Percentiles rank a stretch among this genome's conserved stretches.
Conservation (phyloP, 2,113 vertebrate species). For the Mus pahari region DNA sequence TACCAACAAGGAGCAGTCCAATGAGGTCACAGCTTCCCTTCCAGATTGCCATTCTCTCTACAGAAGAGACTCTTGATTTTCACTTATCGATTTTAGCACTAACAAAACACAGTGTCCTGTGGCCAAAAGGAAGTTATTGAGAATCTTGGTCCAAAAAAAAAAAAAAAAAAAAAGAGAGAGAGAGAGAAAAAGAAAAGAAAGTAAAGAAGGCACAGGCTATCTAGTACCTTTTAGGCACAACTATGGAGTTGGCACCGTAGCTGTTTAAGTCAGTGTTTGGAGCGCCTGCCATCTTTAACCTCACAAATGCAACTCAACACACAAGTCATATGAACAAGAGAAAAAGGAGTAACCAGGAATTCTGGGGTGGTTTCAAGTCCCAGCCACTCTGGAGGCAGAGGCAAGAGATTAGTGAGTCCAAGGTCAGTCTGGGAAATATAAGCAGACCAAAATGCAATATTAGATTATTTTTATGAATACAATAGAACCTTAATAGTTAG, state of each 20-base stretch:
- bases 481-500: conserved; percentile 19
- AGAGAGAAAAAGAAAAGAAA: not conserved
- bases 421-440: not conserved
- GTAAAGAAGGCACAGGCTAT: not conserved
- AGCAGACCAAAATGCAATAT: not conserved
- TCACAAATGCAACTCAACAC: conserved; percentile 1
- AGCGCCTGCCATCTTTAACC: not conserved
- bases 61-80: conserved; percentile 34
- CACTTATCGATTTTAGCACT: conserved; percentile 33
- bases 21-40: conserved; percentile 55
- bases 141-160: conserved; percentile 16
- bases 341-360: not conserved
- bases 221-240: not conserved
- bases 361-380: not conserved
- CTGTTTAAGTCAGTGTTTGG: not conserved
- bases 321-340: not conserved
- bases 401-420: not conserved
- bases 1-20: conserved; percentile 48
- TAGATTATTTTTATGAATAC: not conserved
- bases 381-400: too few relatives aligned
- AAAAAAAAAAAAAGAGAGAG: not conserved
- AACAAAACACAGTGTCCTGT: conserved; percentile 46
- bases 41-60: conserved; percentile 20
- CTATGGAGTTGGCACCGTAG: not conserved
- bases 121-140: conserved; percentile 7